Base-by-base conservation (phyloP, 2,113 vertebrate genomes). In the Alosa alosa region DNA sequence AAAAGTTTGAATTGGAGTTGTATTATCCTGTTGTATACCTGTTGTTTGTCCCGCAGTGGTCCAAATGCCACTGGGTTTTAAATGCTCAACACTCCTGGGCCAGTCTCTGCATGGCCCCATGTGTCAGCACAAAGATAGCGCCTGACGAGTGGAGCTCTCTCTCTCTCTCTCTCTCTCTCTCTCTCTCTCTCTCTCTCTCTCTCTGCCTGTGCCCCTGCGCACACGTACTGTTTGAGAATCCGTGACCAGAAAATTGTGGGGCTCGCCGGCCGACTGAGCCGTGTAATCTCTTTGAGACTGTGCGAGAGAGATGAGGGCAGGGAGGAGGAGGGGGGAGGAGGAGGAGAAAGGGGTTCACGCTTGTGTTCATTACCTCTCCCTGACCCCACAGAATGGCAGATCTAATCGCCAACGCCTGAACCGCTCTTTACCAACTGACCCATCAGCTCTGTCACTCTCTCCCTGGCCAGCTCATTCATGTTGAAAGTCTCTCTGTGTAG, bases 311-410 rank as follows among this genome's bases (percentile, higher is more conserved):
- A 88, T 86, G 84, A 72, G 64, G 64, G 64, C 64, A 72, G 64
- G 64, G 25, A 87, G 90, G 68, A 78, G 82, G 81, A 86, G 83
- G 84, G 84, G 60, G 84, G 68, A 81, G 68, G 86, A 83, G 72
- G 45, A 50, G 86, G 81, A 78, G 72, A 39, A 78, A 78, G 72
- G 31, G 31, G 83, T 88, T 89, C 82, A 85, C 85, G 82, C 90
- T 92, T 94, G 93, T 94, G 93, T 94, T 94, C 93, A 94, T 94
- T 94, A 95, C 94, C 94, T 95, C 94, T 95, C 92, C 90, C 91
- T 94, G 95, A 95, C 95, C 94, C 93, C 93, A 87, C 81, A 91
- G 93, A 95, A 92, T 95, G 94, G 95, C 94, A 94, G 93, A 94
- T 94, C 94, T 95, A 95, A 95, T 94, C 93, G 93, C 92, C 93